Evolutionary conservation across 2,888 invertebrate genomes (phyloP), one percentile per base, ranked within the genome.

Genomic region (Acleris emargana): DNA sequence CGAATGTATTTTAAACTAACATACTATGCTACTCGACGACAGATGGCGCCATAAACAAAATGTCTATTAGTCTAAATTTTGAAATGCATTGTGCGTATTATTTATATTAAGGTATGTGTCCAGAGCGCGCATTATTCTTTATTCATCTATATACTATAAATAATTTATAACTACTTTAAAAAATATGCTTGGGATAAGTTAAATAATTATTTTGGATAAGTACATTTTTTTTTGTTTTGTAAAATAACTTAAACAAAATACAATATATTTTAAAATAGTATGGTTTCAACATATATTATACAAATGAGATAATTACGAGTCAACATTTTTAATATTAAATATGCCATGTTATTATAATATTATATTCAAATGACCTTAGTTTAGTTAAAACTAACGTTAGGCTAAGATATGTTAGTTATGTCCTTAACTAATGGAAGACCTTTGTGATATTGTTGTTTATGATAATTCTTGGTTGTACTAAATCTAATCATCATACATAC

Each of bases 381-480:
- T 13, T 42, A 54, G 5, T 38, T 42, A 54, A 2, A 38, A 42
- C 22, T 25, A 54, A 54, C n/a, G 13, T 45, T 20, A 54, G 28
- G 16, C 18, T 28, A 17, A 43, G n/a, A 13, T 50, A 38, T 32
- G 38, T 38, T 38, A 38, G 13, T 13, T 38, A 38, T 5, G 38
- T 38, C 22, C 79, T 82, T 82, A 80, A 13, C 64, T 85, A 87
- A 73, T 90, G 91, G 91, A 91, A 91, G 91, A 91, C 91, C 72
- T 81, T 82, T 71, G 93, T 93, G 93, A 93, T 93, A 93, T 93
- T 89, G 87, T 93, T 91, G 89, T 86, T 88, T 75, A 80, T 71
- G 89, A 91, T 91, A 78, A 83, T 93, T 93, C 93, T 93, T 93
- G 93, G 93, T 93, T 93, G 86, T 73, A 70, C 73, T 71, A 77